phyloP scores from a whole-genome alignment of 2,797 vertebrate genomes.

The Ataeniobius toweri region DNA sequence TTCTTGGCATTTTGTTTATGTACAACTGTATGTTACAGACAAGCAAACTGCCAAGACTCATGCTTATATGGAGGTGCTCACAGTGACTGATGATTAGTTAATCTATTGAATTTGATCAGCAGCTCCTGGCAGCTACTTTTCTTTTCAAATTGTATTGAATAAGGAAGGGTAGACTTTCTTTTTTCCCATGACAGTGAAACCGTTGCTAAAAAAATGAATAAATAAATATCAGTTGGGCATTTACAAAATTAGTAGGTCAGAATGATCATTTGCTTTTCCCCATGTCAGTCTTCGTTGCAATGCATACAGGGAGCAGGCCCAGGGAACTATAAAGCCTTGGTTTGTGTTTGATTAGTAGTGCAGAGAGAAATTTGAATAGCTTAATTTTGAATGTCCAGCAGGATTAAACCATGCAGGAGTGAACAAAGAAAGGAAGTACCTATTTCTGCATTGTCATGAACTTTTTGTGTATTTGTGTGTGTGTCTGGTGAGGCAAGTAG shows the following conservation, averaged over 20 bases:
- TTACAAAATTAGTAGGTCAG: background rate
- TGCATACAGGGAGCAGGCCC: slow-evolving; percentile 31
- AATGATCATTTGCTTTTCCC: background rate
- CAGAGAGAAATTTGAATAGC: slow-evolving; percentile 71
- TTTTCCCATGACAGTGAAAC: background rate
- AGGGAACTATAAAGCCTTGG: slow-evolving; percentile 58
- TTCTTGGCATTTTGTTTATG: background rate
- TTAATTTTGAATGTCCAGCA: slow-evolving; percentile 65
- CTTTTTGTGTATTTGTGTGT: slow-evolving; percentile 16
- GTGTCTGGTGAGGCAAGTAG: slow-evolving; percentile 30
- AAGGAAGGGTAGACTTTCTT: background rate
- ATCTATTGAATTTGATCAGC: background rate
- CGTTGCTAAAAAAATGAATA: background rate
- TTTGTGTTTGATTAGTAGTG: slow-evolving; percentile 75
- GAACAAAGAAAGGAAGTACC: slow-evolving; percentile 20
- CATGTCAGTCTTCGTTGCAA: background rate
- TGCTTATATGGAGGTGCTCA: too few relatives aligned
- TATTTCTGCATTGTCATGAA: slow-evolving; percentile 29
- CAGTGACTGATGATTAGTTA: background rate
- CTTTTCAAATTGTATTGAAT: background rate
- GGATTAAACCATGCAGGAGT: slow-evolving; percentile 64
- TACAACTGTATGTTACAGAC: background rate
- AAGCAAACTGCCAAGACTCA: background rate
- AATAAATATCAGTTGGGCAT: background rate
- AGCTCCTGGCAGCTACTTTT: background rate